A percentile compares a stretch with the other conserved stretches of the same genome.
Evolutionary conservation across 2,888 invertebrate genomes (phyloP).

Genomic region (Tipula confusa): DNA sequence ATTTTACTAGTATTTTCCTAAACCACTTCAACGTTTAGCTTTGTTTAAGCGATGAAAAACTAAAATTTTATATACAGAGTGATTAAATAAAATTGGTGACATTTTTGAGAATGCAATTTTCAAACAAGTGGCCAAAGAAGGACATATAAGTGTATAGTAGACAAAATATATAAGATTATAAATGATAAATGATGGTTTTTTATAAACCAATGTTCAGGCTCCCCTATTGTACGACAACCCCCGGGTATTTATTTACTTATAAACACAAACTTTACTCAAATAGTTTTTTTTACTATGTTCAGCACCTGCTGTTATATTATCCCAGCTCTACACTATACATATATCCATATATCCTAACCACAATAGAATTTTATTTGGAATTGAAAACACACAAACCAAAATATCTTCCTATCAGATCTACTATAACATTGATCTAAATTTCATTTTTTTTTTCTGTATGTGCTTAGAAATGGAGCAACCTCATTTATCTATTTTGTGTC

Average conservation of each 20-base stretch:
- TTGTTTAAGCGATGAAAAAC: too few relatives aligned
- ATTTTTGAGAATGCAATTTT: too few relatives aligned
- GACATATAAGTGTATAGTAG: neutral
- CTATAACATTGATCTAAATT: neutral
- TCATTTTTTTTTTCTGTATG: neutral
- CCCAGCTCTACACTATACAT: neutral
- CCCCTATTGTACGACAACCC: neutral
- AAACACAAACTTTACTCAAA: neutral
- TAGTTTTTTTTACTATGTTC: neutral
- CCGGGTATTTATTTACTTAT: neutral
- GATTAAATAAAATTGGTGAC: too few relatives aligned
- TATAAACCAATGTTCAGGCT: neutral
- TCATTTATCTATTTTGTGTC: neutral
- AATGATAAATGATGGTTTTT: neutral
- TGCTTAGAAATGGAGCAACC: neutral
- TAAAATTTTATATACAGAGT: too few relatives aligned
- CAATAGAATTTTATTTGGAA: neutral
- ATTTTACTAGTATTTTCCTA: too few relatives aligned
- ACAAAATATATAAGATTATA: neutral
- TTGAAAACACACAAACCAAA: neutral
- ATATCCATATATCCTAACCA: neutral
- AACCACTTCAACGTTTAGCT: too few relatives aligned
- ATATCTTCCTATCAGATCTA: neutral
- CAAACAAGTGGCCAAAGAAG: too few relatives aligned
- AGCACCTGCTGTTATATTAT: slow-evolving; percentile 3